Evolutionary conservation across 2,888 invertebrate species (phyloP), one percentile per base, ranked within the genome.

Genomic region (Creontiades dilutus): DNA sequence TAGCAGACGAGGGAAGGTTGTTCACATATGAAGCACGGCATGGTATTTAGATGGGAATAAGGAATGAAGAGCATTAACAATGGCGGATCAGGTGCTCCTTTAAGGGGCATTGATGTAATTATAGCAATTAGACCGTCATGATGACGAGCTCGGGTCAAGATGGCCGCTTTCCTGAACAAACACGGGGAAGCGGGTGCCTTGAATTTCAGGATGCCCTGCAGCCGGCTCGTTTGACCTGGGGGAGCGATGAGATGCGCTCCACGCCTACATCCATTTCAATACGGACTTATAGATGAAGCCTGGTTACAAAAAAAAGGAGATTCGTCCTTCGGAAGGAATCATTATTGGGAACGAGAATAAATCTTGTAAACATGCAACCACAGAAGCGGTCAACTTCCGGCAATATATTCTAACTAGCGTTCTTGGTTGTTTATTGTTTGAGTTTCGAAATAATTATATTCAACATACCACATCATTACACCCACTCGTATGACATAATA

Each of bases 101-200:
- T 27, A 47, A 46, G 89, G 84, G 84, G 84, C 75, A 68, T 84
- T 78, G 52, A 16, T 28, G 89, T 89, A 89, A 89, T 89, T 89
- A 89, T 89, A 89, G 89, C 89, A 89, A 89, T 89, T 89, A 89
- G 89, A 84, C 52, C 89, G 75, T 89, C 89, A 75, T 84, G 84
- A 89, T 89, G 89, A 89, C 89, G 89, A 84, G 84, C 84, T 80
- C 27, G 47, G 89, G 68, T 89, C 89, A 89, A 89, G 89, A 89
- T 89, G 89, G 89, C 89, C 89, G 89, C 57, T 68, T 52, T 78
- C 14, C 87, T 23, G 82, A 89, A 75, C 89, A 89, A 89, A 89
- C 84, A 89, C 76, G 28, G 46, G 37, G 19, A n/a, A 13, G 57
- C n/a, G 47, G 84, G 14, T 57, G 37, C 85, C 61, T 85, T 61